These are phyloP conservation scores for Shinisaurus crocodilurus DNA, from an alignment of 2,113 vertebrate species.

Conservation along the genomic window DNA sequence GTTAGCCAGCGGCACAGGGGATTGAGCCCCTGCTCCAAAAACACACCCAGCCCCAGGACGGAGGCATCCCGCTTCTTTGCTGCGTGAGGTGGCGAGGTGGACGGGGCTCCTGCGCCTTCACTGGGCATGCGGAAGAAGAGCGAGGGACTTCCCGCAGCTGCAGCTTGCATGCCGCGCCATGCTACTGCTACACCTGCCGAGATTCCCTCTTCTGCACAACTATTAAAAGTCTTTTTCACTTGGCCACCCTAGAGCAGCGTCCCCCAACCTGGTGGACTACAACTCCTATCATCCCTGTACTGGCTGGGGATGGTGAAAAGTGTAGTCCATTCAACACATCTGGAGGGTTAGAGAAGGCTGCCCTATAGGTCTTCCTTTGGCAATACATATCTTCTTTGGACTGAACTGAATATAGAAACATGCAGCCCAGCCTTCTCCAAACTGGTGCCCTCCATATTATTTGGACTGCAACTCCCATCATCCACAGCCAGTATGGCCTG, in stretches of 20 bases:
- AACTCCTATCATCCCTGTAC: too few species aligned
- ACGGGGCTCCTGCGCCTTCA: neutral
- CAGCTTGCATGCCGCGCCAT: neutral
- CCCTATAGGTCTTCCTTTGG: neutral
- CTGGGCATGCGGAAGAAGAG: neutral
- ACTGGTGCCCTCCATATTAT: too few species aligned
- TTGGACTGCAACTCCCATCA: too few species aligned
- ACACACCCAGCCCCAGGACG: neutral
- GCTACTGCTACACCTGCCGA: neutral
- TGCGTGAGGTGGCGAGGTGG: neutral
- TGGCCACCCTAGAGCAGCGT: neutral
- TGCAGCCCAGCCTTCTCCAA: neutral
- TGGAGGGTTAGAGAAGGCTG: too few species aligned
- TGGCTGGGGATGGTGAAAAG: too few species aligned
- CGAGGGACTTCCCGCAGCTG: neutral
- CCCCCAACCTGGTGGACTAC: neutral
- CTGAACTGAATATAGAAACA: neutral
- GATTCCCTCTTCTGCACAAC: neutral
- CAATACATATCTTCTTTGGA: too few species aligned
- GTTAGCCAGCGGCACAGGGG: too few species aligned
- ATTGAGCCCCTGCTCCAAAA: neutral
- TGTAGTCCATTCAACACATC: too few species aligned
- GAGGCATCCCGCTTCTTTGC: neutral
- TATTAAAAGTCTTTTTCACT: neutral
- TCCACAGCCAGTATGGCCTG: too few species aligned